Evolutionary conservation across 2,888 invertebrate species (phyloP), one percentile per base, ranked within the genome.

Genomic region (Eristalis arbustorum): DNA sequence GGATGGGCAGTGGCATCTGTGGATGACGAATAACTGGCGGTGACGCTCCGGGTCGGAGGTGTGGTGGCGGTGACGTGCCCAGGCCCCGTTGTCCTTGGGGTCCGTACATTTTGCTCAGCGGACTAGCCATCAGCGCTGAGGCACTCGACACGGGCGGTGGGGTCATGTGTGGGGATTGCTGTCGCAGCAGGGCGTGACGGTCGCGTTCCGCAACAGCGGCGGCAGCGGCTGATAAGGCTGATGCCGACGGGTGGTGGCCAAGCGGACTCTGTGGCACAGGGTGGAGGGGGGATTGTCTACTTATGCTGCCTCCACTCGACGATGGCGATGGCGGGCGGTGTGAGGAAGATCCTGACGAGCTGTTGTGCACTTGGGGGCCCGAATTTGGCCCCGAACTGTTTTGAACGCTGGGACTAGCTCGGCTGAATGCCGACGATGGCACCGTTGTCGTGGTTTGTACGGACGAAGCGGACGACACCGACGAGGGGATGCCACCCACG

Each of bases 1-100:
- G 93, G 84, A 93, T 88, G 25, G 93, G 92, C 75, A 93, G 88
- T 73, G 93, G 92, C 93, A 93, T 93, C 89, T 93, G 92, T n/a
- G 93, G 93, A 89, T 93, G 93, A 13, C 93, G 91, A 75, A 93
- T 92, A 22, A 95, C 94, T 10, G 95, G 95, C 34, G 94, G 94
- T 63, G 94, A 93, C 31, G 94, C 93, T 75, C 93, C 93, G 1
- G 93, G 93, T 22, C 93, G 90, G 80, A 92, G 88, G 88, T 93
- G 93, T 14, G 92, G 93, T 11, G 93, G 92, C 13, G 93, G 93
- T n/a, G 93, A 92, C 3, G 93, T 91, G 4, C 94, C 95, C 90
- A 94, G 93, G 88, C 93, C 94, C 28, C 94, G 91, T 68, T 94
- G 93, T 42, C 93, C 93, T 88, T 94, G 94, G 31, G 94, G 94